Percentiles rank a stretch among this genome's conserved stretches.
phyloP scores from a whole-genome alignment of 2,797 vertebrate genomes.

The Melanogrammus aeglefinus region DNA sequence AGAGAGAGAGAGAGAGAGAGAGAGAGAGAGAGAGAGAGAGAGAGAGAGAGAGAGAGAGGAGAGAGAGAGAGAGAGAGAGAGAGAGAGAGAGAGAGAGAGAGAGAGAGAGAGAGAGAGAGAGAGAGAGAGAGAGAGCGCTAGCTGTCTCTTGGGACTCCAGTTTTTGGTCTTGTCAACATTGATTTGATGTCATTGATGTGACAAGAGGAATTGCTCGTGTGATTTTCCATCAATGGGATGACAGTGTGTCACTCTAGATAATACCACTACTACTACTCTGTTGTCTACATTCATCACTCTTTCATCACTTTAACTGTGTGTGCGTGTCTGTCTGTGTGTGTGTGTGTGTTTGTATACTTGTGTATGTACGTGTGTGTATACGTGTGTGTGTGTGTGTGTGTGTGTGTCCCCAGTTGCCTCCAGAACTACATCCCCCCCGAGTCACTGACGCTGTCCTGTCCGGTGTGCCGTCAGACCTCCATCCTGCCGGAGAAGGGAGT shows the following conservation, averaged over 20 bases:
- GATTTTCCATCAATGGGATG: slow-evolving; percentile 24
- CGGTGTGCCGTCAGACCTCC: slow-evolving; percentile 93
- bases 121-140: not conserved
- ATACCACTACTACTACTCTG: not conserved
- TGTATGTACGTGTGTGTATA: too few species aligned
- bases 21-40: too few species aligned
- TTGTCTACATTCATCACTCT: not conserved
- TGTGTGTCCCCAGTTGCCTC: slow-evolving; percentile 78
- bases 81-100: not conserved
- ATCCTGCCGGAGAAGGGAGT: slow-evolving; percentile 93
- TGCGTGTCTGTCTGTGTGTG: not conserved
- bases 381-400: not conserved
- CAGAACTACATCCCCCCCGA: slow-evolving; percentile 96
- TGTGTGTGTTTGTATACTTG: too few species aligned
- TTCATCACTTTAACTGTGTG: too few species aligned
- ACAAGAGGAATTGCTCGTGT: not conserved
- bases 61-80: too few species aligned
- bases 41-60: too few species aligned
- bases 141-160: not conserved
- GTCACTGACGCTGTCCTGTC: slow-evolving; percentile 92
- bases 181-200: not conserved
- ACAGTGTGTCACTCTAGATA: slow-evolving; percentile 10
- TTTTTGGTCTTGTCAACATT: not conserved
- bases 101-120: not conserved
- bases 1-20: too few species aligned